phyloP scores from a whole-genome alignment of 2,888 invertebrate genomes.

The Lottia scabra region DNA sequence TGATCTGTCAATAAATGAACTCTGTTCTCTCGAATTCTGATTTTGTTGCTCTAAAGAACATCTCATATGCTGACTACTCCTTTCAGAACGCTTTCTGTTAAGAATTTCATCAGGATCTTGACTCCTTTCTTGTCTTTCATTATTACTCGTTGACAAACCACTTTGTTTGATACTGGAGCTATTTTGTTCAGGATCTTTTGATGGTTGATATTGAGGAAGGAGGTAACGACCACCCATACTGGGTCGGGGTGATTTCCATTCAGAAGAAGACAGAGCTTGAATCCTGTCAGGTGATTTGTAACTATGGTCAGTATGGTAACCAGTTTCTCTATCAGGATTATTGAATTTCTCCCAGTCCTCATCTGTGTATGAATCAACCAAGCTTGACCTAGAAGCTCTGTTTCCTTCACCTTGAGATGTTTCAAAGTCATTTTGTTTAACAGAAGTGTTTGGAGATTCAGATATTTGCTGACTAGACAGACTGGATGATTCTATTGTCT shows the following conservation, averaged over 20 bases:
- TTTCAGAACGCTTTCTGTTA: no score
- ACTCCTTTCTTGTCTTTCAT: no score
- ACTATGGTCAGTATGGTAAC: not conserved
- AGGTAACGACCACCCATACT: slow-evolving; percentile 12
- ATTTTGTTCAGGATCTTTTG: not conserved
- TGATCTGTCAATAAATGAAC: slow-evolving; percentile 1
- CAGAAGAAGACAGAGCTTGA: not conserved
- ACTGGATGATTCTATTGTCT: not conserved
- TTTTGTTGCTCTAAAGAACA: not conserved
- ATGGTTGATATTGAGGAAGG: slow-evolving; percentile 2
- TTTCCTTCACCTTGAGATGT: not conserved
- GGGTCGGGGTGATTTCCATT: slow-evolving; percentile 10
- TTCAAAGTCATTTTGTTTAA: not conserved
- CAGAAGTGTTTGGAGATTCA: not conserved
- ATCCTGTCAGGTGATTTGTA: not conserved
- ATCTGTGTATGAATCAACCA: not conserved
- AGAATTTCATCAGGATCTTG: no score
- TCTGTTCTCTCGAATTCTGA: not conserved
- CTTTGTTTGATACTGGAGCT: not conserved
- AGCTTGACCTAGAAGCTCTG: not conserved
- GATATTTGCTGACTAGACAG: not conserved
- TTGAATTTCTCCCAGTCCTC: not conserved
- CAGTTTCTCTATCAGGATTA: not conserved
- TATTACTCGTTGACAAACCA: not conserved
- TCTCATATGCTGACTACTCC: no score